Percentiles rank a stretch among this genome's conserved stretches.
Conservation (phyloP, 1,140 invertebrate species). For the Stegodyphus dumicola region DNA sequence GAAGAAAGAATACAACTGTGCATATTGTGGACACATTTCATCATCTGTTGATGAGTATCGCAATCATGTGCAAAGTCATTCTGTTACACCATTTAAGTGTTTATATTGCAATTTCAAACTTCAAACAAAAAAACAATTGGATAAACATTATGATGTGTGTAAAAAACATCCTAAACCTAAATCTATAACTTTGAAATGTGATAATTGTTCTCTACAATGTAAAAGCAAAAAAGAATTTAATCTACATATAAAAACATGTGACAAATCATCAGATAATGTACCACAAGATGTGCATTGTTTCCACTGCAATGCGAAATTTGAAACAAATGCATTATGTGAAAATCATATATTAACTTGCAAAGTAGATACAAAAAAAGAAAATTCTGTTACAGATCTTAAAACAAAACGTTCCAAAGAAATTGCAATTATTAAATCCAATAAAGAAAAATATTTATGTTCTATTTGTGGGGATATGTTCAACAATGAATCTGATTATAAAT, state of each 20-base stretch:
- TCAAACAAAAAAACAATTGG: constrained; percentile 26
- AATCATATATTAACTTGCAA: constrained; percentile 17
- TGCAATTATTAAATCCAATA: not conserved
- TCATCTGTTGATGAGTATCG: constrained; percentile 39
- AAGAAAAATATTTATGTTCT: constrained; percentile 16
- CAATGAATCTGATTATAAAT: not conserved
- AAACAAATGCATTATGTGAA: constrained; percentile 1
- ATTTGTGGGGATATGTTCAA: constrained; percentile 21
- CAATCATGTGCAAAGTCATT: constrained; percentile 47
- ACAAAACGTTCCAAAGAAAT: not conserved
- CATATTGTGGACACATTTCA: constrained; percentile 43
- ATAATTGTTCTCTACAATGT: constrained; percentile 14
- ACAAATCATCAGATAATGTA: not conserved
- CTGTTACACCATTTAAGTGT: constrained; percentile 34
- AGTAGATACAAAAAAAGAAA: not conserved
- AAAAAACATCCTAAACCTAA: constrained; percentile 25
- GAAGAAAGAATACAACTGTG: constrained; percentile 51
- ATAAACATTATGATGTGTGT: constrained; percentile 28
- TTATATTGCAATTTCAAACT: constrained; percentile 31
- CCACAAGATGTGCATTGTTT: not conserved
- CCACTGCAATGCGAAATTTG: constrained; percentile 8
- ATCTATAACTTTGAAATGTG: constrained; percentile 4
- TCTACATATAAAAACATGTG: constrained; percentile 21
- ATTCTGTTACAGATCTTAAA: not conserved
- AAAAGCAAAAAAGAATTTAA: constrained; percentile 21